Evolutionary conservation across 2,888 invertebrate genomes (phyloP).

Genomic region (Alentia gelatinosa): DNA sequence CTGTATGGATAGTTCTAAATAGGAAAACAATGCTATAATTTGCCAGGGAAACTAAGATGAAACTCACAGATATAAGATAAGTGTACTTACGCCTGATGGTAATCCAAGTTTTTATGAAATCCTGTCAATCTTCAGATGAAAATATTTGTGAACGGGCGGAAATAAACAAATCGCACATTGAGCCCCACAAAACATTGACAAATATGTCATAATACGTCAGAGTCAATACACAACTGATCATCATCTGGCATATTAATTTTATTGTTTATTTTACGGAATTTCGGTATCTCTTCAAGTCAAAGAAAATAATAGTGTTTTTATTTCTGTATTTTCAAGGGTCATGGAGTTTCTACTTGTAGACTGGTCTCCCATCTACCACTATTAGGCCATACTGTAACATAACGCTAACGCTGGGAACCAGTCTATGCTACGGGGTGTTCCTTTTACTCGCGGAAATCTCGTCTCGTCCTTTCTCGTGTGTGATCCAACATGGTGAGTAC

Average conservation of each 20-base stretch:
- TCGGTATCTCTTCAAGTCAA: too few species aligned
- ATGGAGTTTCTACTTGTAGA: too few species aligned
- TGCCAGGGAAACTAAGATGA: not conserved
- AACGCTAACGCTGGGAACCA: too few species aligned
- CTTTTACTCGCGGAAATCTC: not conserved
- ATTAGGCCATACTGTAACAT: too few species aligned
- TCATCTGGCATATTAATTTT: too few species aligned
- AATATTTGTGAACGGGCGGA: not conserved
- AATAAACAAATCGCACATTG: slow-evolving; percentile 19
- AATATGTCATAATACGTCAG: not conserved
- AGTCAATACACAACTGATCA: too few species aligned
- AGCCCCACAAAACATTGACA: not conserved
- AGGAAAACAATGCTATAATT: not conserved
- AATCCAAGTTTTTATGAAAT: not conserved
- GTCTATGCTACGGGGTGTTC: slow-evolving; percentile 8
- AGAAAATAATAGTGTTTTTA: too few species aligned
- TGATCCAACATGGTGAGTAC: slow-evolving; percentile 53
- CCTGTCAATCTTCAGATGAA: not conserved
- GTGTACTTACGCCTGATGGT: not conserved
- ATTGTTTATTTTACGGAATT: too few species aligned
- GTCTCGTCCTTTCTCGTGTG: slow-evolving; percentile 51
- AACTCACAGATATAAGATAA: not conserved
- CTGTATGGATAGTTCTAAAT: not conserved
- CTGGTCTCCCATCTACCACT: too few species aligned
- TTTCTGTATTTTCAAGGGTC: too few species aligned